Conservation (phyloP, 2,888 invertebrate genomes). For the Heliothis peltigera region DNA sequence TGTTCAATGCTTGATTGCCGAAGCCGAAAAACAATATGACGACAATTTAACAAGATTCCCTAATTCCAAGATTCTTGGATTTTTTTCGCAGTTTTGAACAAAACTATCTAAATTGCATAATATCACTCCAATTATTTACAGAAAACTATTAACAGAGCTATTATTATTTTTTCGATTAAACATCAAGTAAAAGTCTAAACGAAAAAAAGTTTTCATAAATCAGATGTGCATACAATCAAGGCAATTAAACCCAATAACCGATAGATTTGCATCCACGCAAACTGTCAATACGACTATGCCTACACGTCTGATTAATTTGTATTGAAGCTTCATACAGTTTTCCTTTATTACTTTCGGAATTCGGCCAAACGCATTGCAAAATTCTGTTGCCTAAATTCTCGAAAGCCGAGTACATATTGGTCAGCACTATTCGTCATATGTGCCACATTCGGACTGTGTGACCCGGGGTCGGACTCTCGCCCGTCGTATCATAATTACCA, state of each 20-base stretch:
- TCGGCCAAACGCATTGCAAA: constrained; percentile 9
- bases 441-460: constrained; percentile 79
- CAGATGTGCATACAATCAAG: constrained; percentile 5
- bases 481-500: constrained; percentile 88
- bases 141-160: neutral
- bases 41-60: neutral
- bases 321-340: neutral
- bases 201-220: neutral
- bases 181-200: neutral
- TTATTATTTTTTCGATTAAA: neutral
- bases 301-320: no score
- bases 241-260: constrained; percentile 6
- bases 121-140: neutral
- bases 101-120: no score
- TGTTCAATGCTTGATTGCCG: constrained; percentile 3
- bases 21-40: constrained; percentile 25
- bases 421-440: constrained; percentile 73
- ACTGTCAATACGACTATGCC: neutral
- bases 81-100: no score
- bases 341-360: neutral
- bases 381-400: constrained; percentile 23
- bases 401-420: constrained; percentile 4
- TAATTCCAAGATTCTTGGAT: no score
- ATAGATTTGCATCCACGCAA: constrained; percentile 1
- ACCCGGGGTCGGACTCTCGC: constrained; percentile 86